phyloP scores from a whole-genome alignment of 2,888 invertebrate species.

The Ceriagrion tenellum region DNA sequence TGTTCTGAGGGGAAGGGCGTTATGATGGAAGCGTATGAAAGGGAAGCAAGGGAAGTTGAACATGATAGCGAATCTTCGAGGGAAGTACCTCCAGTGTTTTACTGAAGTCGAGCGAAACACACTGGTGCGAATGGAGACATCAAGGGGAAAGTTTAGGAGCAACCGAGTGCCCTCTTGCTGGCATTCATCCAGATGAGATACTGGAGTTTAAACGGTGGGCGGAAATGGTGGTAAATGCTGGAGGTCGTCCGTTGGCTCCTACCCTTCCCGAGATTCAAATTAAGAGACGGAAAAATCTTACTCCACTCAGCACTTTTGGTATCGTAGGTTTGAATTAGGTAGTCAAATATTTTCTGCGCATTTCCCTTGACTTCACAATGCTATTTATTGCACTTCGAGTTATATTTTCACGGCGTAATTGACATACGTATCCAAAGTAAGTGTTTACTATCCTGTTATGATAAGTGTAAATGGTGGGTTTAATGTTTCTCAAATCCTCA shows the following conservation, averaged over 20 bases:
- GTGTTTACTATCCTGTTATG: too few relatives aligned
- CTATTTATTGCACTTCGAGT: not conserved
- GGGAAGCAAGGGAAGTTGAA: not conserved
- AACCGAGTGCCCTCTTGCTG: not conserved
- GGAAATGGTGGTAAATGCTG: not conserved
- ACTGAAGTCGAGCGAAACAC: not conserved
- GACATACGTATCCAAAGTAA: too few relatives aligned
- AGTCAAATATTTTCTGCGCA: not conserved
- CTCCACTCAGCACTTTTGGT: not conserved
- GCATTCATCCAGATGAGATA: constrained; percentile 18
- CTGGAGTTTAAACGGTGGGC: not conserved
- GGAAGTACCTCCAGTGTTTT: not conserved
- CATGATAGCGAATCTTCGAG: not conserved
- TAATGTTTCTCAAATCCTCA: too few relatives aligned
- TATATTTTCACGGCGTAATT: not conserved
- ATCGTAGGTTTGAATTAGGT: not conserved
- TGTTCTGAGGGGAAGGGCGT: not conserved
- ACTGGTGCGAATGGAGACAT: not conserved
- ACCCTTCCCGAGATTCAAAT: not conserved
- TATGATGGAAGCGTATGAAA: not conserved
- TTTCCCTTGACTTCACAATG: not conserved
- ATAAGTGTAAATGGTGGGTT: too few relatives aligned
- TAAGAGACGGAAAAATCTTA: not conserved
- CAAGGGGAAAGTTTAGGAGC: not conserved
- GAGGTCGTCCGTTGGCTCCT: not conserved